Evolutionary conservation across 1,140 invertebrate genomes (phyloP).

Genomic region (Marisa cornuarietis): DNA sequence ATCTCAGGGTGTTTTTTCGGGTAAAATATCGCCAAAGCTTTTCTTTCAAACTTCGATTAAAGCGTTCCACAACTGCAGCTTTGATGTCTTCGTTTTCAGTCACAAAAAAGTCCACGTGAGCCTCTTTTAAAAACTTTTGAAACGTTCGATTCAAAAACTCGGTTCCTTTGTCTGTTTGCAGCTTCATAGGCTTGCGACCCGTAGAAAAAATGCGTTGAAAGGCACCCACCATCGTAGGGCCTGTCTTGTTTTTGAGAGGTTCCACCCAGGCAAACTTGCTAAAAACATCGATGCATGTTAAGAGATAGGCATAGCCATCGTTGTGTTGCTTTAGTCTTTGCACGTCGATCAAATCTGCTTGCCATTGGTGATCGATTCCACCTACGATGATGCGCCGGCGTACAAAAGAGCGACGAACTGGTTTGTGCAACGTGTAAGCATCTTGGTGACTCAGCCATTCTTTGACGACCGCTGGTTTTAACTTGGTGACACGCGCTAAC

Average conservation of each 20-base stretch:
- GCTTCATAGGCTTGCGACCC: neutral
- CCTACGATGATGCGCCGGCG: constrained; percentile 20
- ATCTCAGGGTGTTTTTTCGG: constrained; percentile 62
- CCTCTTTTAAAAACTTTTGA: constrained; percentile 22
- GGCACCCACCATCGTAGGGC: constrained; percentile 35
- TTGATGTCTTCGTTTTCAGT: constrained; percentile 61
- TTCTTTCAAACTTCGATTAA: constrained; percentile 67
- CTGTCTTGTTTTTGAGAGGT: constrained; percentile 67
- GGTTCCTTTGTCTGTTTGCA: constrained; percentile 25
- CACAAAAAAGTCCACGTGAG: constrained; percentile 19
- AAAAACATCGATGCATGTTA: constrained; percentile 67
- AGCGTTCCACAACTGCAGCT: constrained; percentile 66
- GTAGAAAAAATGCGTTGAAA: constrained; percentile 45
- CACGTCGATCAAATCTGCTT: constrained; percentile 62
- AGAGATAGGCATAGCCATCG: constrained; percentile 64
- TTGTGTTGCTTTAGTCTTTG: constrained; percentile 56
- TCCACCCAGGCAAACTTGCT: constrained; percentile 67
- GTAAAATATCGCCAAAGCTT: constrained; percentile 67
- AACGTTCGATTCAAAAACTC: constrained; percentile 29
- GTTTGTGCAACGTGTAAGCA: constrained; percentile 32
- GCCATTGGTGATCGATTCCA: constrained; percentile 60
- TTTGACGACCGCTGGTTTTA: constrained; percentile 1
- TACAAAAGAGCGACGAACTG: constrained; percentile 16
- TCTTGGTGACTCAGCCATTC: constrained; percentile 29
- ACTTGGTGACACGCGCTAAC: neutral